These are phyloP conservation scores for Seira musarum DNA, from an alignment of 2,888 invertebrate species.

Conservation along the genomic window DNA sequence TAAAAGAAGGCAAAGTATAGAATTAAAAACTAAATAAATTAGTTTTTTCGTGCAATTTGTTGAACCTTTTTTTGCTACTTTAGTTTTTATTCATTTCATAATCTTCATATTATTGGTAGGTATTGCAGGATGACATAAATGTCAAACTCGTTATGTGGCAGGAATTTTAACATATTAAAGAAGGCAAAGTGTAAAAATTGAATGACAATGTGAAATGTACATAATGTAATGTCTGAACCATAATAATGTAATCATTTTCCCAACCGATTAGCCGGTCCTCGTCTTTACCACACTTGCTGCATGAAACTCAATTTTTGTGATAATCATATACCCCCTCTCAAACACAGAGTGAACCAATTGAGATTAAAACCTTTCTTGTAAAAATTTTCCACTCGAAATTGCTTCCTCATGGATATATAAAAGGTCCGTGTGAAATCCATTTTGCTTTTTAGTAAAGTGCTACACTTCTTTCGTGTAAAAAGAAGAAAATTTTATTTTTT, in stretches of 20 bases:
- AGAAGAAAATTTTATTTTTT: not conserved
- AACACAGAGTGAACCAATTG: too few relatives aligned
- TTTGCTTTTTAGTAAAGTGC: not conserved
- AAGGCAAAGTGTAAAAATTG: too few relatives aligned
- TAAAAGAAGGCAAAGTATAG: too few relatives aligned
- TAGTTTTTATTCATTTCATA: too few relatives aligned
- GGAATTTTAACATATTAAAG: too few relatives aligned
- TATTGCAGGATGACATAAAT: too few relatives aligned
- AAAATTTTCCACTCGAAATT: conserved; percentile 30
- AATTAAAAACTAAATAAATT: too few relatives aligned
- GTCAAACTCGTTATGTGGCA: too few relatives aligned
- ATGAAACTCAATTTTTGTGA: conserved; percentile 13
- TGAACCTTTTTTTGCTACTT: too few relatives aligned
- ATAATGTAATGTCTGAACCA: not conserved
- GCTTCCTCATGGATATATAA: not conserved
- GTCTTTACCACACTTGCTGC: not conserved
- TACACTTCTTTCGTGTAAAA: not conserved
- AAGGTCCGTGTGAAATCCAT: not conserved
- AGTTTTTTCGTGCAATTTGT: too few relatives aligned
- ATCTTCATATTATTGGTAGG: too few relatives aligned
- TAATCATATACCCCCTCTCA: too few relatives aligned
- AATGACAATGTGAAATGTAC: not conserved
- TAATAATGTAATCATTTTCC: not conserved
- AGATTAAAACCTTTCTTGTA: not conserved
- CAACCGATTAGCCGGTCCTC: not conserved